Evolutionary conservation across 2,888 invertebrate genomes (phyloP).

Genomic region (Uropetala carovei): DNA sequence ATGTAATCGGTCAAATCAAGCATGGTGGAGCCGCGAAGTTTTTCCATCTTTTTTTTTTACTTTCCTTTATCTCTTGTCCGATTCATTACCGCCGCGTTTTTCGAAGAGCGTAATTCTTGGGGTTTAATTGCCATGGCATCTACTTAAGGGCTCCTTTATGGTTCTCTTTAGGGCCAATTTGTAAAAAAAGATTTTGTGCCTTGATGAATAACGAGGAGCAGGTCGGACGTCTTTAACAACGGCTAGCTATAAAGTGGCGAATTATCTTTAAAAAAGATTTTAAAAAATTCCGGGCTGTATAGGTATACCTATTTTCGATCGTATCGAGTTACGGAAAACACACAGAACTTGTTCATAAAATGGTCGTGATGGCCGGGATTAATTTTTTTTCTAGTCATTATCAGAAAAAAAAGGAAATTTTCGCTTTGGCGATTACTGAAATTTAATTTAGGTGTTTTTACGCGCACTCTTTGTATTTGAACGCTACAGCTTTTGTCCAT

Average conservation of each 20-base stretch:
- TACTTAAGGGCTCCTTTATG: background rate
- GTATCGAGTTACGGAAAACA: conserved; percentile 7
- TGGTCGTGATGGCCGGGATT: background rate
- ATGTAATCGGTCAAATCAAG: conserved; percentile 37
- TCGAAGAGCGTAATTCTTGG: background rate
- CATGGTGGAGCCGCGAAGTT: background rate
- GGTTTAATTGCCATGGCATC: background rate
- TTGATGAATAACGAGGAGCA: background rate
- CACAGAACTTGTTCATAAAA: background rate
- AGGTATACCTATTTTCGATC: background rate
- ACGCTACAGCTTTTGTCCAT: background rate
- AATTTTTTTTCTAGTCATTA: background rate
- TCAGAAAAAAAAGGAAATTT: background rate
- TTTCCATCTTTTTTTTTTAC: background rate
- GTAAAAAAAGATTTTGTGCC: background rate
- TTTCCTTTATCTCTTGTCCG: background rate
- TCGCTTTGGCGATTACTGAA: background rate
- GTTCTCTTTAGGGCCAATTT: conserved; percentile 16
- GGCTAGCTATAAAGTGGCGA: background rate
- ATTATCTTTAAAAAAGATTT: background rate
- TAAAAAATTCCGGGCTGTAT: background rate
- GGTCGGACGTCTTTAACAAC: background rate
- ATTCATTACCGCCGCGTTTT: background rate
- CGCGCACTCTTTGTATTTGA: too few relatives aligned
- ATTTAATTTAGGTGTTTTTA: background rate